Base-by-base conservation (phyloP, 2,113 vertebrate genomes). In the Catharus minimus region DNA sequence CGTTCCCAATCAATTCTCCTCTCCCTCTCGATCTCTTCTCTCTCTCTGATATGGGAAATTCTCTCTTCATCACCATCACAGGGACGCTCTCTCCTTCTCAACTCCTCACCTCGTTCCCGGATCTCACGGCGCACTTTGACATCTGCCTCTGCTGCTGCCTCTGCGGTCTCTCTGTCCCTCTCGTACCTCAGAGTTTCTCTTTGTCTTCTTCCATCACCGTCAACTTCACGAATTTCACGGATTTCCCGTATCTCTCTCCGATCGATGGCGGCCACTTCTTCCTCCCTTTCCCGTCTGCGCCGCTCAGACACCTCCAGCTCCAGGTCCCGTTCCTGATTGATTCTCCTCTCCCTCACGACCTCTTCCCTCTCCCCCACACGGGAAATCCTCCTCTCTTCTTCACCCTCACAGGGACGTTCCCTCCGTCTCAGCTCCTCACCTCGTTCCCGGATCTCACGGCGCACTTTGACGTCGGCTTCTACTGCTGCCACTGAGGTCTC, bases 241-340 rank as follows among this genome's bases (percentile, higher is more conserved):
- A 38, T 19, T 3, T 61, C 36, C 12, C 8, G 36, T 39, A 26
- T 13, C 4, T 39, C 58, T 61, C 58, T 61, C 36, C 0, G 36
- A 11, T 7, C 7, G 1, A 36, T 7, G 2, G 1, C 3, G 3
- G 33, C 56, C 33, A 5, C 33, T 11, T 36, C 13, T 23, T 15
- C 58, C 17, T 20, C 26, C 58, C 17, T 41, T 39, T 41, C 58
- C 26, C 26, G 5, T 6, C 7, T 13, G n/a, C n/a, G n/a, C n/a
- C n/a, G n/a, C n/a, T n/a, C n/a, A n/a, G n/a, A n/a, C 38, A 38
- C 9, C 38, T 38, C 38, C 38, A 38, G 38, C 4, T 38, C 38
- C 38, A 9, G 38, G n/a, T n/a, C n/a, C n/a, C n/a, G n/a, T 38
- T 38, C 38, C 38, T 10, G 38, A 38, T 38, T 10, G 10, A 38